These are phyloP conservation scores for Nipponacmea schrenckii DNA, from an alignment of 2,888 invertebrate species.

Conservation along the genomic window DNA sequence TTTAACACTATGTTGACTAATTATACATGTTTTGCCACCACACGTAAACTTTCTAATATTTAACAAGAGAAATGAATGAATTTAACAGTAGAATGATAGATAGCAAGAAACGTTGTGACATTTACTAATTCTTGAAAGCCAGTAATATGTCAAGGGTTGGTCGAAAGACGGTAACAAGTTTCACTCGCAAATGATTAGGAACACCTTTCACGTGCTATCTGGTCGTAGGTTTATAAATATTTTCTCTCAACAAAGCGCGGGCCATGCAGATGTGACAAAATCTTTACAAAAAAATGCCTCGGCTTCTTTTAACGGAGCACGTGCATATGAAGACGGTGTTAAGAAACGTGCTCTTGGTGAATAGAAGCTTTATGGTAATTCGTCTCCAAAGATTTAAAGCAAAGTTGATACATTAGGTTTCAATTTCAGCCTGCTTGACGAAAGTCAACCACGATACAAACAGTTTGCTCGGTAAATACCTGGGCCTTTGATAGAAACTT, in stretches of 20 bases:
- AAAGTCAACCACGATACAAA: slow-evolving; percentile 24
- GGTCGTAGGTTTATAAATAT: slow-evolving; percentile 4
- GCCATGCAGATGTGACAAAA: slow-evolving; percentile 8
- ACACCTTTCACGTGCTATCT: slow-evolving; percentile 4
- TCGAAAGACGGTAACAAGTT: slow-evolving; percentile 2
- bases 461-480: slow-evolving; percentile 27
- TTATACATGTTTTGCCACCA: neutral
- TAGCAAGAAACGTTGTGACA: neutral
- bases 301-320: slow-evolving; percentile 4
- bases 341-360: slow-evolving; percentile 20
- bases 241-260: slow-evolving; percentile 9
- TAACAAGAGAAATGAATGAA: slow-evolving; percentile 1
- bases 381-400: slow-evolving; percentile 22
- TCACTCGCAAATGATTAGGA: slow-evolving; percentile 4
- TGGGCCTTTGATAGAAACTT: slow-evolving; percentile 20
- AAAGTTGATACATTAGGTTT: slow-evolving; percentile 26
- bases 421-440: slow-evolving; percentile 17
- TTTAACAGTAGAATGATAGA: neutral
- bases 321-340: slow-evolving; percentile 4
- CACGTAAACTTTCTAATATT: neutral
- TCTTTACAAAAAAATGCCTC: slow-evolving; percentile 2
- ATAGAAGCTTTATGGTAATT: slow-evolving; percentile 18
- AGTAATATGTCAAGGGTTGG: neutral
- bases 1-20: neutral
- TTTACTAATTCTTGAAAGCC: neutral